Evolutionary conservation across 2,797 vertebrate species (phyloP).

Genomic region (Peromyscus nudipes): DNA sequence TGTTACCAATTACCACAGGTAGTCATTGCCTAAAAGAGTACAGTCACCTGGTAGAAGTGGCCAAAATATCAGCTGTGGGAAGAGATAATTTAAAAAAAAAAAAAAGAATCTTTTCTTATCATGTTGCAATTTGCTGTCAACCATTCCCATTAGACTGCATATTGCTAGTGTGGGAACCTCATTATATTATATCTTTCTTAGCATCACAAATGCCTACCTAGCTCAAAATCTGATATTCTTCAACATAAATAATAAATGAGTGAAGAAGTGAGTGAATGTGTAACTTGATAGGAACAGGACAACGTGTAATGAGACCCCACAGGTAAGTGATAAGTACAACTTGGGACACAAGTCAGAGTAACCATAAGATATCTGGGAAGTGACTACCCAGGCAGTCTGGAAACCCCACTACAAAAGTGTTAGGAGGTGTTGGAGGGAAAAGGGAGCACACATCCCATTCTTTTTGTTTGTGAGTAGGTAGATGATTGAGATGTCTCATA

Average conservation of each 20-base stretch:
- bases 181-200: neutral
- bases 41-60: neutral
- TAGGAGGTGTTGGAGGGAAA: neutral
- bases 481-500: neutral
- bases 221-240: neutral
- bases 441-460: neutral
- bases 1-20: neutral
- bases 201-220: neutral
- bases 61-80: neutral
- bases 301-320: neutral
- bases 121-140: neutral
- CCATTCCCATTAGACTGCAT: neutral
- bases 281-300: neutral
- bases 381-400: neutral
- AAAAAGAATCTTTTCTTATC: neutral
- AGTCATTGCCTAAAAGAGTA: neutral
- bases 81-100: slow-evolving; percentile 14
- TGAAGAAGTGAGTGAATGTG: neutral
- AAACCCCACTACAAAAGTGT: neutral
- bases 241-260: neutral
- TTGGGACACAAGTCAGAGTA: neutral
- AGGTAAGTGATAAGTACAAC: neutral
- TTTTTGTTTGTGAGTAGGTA: neutral
- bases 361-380: neutral
- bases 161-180: neutral